Evolutionary conservation across 2,888 invertebrate genomes (phyloP).

Genomic region (Hydroisotoma schaefferi): DNA sequence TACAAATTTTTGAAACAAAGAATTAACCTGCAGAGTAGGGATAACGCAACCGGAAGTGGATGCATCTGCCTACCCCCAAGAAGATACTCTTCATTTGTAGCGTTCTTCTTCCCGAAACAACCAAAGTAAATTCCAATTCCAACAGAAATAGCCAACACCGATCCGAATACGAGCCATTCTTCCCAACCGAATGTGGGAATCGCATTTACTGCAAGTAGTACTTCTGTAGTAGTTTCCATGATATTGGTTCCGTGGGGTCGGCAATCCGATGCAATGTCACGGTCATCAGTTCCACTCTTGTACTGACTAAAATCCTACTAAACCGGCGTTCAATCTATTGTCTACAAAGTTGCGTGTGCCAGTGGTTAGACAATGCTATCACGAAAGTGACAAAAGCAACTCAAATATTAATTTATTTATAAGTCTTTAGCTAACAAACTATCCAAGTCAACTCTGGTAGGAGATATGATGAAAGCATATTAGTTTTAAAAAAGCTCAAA

Average conservation of each 20-base stretch:
- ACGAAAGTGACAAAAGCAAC: too few species aligned
- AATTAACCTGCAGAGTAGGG: conserved; percentile 72
- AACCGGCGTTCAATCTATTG: too few species aligned
- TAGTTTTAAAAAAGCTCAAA: too few species aligned
- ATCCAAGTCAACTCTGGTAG: too few species aligned
- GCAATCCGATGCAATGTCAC: conserved; percentile 2
- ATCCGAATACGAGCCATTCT: conserved; percentile 34
- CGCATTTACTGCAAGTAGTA: background rate
- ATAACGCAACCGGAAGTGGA: conserved; percentile 83
- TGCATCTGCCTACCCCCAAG: conserved; percentile 79
- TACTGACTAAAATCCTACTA: too few species aligned
- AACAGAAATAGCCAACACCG: conserved; percentile 72
- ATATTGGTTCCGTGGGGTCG: background rate
- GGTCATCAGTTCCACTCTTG: background rate
- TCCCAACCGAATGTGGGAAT: conserved; percentile 32
- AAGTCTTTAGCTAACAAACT: too few species aligned
- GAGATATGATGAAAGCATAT: too few species aligned
- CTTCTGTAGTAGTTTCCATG: background rate
- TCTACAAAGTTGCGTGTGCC: too few species aligned
- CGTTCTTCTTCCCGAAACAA: conserved; percentile 70
- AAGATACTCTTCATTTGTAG: conserved; percentile 71
- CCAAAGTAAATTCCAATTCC: conserved; percentile 82
- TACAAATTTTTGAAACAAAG: background rate
- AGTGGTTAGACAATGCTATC: too few species aligned
- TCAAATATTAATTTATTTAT: too few species aligned